Base-by-base conservation (phyloP, 1,140 invertebrate species). In the Alviniconcha marisindica region DNA sequence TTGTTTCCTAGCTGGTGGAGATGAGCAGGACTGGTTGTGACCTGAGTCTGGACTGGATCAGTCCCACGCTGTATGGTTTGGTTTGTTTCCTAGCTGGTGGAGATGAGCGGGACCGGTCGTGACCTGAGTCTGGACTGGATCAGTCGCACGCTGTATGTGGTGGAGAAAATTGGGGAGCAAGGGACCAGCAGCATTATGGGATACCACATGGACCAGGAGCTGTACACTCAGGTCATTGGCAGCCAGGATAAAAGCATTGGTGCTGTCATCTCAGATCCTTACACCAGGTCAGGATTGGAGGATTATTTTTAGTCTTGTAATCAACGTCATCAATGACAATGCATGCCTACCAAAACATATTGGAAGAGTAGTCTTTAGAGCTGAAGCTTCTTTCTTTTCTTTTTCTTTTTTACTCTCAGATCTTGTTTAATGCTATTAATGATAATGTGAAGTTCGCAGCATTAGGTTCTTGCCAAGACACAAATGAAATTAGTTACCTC, bases 101-200 rank as follows among this genome's bases (percentile, higher is more conserved):
- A 96, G 15, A 93, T 97, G 33, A 95, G 96, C 77, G 95, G 95
- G 28, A 95, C 95, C 42, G 95, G 95, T 0, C 93, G 94, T 15
- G 95, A 96, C 86, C 90, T 98, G 12, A 95, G 96, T 12, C 94
- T 97, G 0, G 97, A 98, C 92, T 98, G 97, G 97, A 94, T 98
- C 15, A 95, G 96, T 60, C 94, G 96, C 73, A 95, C 95, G 69
- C 92, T 98, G 0, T 98, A 97, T 89, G 83, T 89, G 14, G 84
- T 87, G 10, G 87, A 88, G 69, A 78, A 63, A 97, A 96, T 96
- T 94, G 77, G 60, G 0, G 81, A 83, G n/a, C 69, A 48, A 97
- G 96, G 96, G 94, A 93, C 3, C 14, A 88, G 85, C 71, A 84
- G 54, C 21, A 89, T 91, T 42, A 85, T 86, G 66, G 82, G 86